Evolutionary conservation across 2,797 vertebrate species (phyloP).

Genomic region (Melanotaenia trifasciata): DNA sequence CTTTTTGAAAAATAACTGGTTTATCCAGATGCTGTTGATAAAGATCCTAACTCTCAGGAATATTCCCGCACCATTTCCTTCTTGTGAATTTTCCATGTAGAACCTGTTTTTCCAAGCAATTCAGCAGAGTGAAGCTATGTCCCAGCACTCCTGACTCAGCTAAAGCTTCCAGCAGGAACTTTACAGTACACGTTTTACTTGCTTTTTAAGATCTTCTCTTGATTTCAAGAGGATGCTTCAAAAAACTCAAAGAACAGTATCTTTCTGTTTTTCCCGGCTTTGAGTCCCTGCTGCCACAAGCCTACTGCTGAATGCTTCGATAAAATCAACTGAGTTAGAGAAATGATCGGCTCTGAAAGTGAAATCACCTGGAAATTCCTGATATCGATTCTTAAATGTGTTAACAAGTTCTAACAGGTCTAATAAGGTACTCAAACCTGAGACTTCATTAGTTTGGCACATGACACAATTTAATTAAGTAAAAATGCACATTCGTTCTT

Average conservation of each 20-base stretch:
- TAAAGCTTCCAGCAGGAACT: background rate
- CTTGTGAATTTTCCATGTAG: slow-evolving; percentile 7
- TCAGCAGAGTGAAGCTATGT: background rate
- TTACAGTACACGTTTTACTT: background rate
- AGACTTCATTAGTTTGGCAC: background rate
- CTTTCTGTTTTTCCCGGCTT: background rate
- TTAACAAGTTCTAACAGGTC: background rate
- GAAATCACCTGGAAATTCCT: background rate
- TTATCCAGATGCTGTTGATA: slow-evolving; percentile 6
- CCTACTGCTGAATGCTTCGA: background rate
- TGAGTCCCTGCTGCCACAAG: background rate
- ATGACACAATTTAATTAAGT: too few species aligned
- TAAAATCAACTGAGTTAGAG: background rate
- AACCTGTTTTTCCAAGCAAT: slow-evolving; percentile 6
- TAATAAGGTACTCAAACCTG: background rate
- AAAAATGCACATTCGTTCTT: background rate
- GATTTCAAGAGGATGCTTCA: background rate
- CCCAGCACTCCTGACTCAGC: background rate
- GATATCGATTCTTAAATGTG: background rate
- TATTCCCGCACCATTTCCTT: background rate
- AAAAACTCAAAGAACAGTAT: background rate
- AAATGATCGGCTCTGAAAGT: background rate
- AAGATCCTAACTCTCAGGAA: background rate
- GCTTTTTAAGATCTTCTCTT: background rate
- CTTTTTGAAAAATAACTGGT: background rate